Evolutionary conservation across 2,113 vertebrate species (phyloP), one percentile per base, ranked within the genome.

Genomic region (Brachyhypopomus occidentalis): DNA sequence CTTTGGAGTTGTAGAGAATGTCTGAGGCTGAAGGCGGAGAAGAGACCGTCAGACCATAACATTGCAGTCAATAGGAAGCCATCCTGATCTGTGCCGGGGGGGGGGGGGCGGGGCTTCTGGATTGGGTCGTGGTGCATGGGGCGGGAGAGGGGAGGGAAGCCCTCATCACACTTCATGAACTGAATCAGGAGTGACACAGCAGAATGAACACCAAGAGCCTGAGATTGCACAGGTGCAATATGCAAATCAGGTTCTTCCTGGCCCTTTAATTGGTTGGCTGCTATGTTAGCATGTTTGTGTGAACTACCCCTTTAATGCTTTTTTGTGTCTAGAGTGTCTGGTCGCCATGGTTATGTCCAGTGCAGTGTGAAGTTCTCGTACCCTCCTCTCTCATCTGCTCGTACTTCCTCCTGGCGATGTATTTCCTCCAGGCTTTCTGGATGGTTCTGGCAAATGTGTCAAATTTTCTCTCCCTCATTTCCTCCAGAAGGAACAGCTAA

Each of bases 331-430:
- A 17, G 22, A 64, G 75, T 48, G 17, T 76, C 17, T 25, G 23
- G 19, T 36, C 30, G 5, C 23, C 23, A 14, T 5, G 45, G 41
- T 9, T 45, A 58, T 63, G 56, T 22, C 30, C 27, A 27, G 17
- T 58, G 11, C 4, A 27, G 1, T n/a, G 20, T 16, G 14, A 16
- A 79, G 56, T 58, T 3, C 12, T 25, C 90, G 88, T 87, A 98
- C 98, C 98, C 87, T 99, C 96, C 82, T 98, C 96, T 76, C 98
- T 90, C 97, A 99, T 98, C 90, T 98, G 95, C 80, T 98, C 95
- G 0, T 99, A 98, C 84, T 98, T 98, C 83, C 94, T 93, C 72
- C 94, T 84, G 22, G 98, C 96, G 0, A 97, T 67, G 59, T 94
- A 96, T 78, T 90, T 93, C 69, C 96, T 92, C 95, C 96, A 99